Evolutionary conservation across 2,797 vertebrate genomes (phyloP), one percentile per base, ranked within the genome.

Genomic region (Gobionotothen gibberifrons): DNA sequence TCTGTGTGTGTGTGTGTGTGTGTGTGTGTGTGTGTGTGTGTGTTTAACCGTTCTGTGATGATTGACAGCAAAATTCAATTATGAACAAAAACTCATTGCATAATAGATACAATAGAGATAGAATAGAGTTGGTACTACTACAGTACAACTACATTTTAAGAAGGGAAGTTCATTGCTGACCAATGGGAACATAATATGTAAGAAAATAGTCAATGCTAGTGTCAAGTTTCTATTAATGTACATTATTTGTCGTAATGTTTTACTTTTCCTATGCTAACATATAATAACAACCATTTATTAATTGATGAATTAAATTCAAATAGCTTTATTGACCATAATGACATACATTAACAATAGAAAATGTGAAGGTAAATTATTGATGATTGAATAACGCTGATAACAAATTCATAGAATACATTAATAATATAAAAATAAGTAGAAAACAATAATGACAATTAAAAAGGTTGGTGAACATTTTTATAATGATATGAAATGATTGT

Each of bases 11-110:
- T 29, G 39, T 57, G 52, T 26, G 59, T 63, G 36, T 60, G 46
- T 46, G 26, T 57, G 54, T 69, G 19, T 40, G 43, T 36, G 22
- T 55, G 36, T 49, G 58, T 39, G 47, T 60, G 55, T 32, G 21
- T 52, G 51, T 72, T 53, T 29, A 46, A 68, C 17, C 26, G 21
- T 9, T 8, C 42, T 61, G 48, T 32, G 17, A 58, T 29, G 40
- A 43, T 4, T 57, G 9, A 44, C 52, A 52, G 22, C 15, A 16
- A 7, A 4, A n/a, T 14, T 43, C 6, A 65, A 42, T 17, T 9
- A 9, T 36, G 32, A 61, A 56, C 11, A 19, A 22, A 66, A 44
- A 47, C 3, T 2, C 32, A 19, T 3, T 15, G 26, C 3, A 56
- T 32, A 46, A 26, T 29, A 21, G 12, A 10, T 40, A 40, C 2